These are phyloP conservation scores for Drosophila ezoana DNA, from an alignment of 2,888 invertebrate species.

Conservation along the genomic window DNA sequence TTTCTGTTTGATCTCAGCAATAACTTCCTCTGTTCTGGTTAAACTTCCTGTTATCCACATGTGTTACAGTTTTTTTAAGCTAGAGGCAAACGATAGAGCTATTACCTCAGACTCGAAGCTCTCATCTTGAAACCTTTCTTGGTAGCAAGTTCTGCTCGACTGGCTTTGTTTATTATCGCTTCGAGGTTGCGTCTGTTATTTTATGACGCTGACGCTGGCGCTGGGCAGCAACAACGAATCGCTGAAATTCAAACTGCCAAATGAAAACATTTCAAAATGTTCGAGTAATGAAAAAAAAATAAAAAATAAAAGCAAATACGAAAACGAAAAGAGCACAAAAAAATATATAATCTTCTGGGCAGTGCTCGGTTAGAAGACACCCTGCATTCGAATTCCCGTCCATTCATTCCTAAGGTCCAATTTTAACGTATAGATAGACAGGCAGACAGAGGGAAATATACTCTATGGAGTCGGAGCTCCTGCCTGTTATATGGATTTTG, in stretches of 20 bases:
- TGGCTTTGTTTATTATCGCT: slow-evolving; percentile 34
- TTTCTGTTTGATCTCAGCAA: background rate
- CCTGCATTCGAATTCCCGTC: background rate
- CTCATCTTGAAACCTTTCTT: slow-evolving; percentile 50
- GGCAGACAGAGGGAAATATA: too few relatives aligned
- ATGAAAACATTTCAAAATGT: slow-evolving; percentile 49
- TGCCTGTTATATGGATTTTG: too few relatives aligned
- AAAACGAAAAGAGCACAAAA: background rate
- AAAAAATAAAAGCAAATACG: slow-evolving; percentile 16
- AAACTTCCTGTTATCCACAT: slow-evolving; percentile 35
- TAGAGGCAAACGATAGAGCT: slow-evolving; percentile 17
- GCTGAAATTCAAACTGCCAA: slow-evolving; percentile 35
- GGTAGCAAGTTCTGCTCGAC: slow-evolving; percentile 50
- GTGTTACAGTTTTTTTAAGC: slow-evolving; percentile 6
- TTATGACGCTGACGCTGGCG: slow-evolving; percentile 27
- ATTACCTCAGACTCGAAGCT: slow-evolving; percentile 17
- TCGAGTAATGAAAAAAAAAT: slow-evolving; percentile 15
- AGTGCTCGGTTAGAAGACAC: slow-evolving; percentile 4
- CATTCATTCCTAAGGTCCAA: too few relatives aligned
- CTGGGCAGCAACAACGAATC: slow-evolving; percentile 21
- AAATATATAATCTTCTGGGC: background rate
- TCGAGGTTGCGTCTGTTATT: slow-evolving; percentile 17
- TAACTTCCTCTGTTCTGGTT: slow-evolving; percentile 23
- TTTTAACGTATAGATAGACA: too few relatives aligned
- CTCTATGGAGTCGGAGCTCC: too few relatives aligned